Evolutionary conservation across 2,888 invertebrate genomes (phyloP).

Genomic region (Microplitis manilae): DNA sequence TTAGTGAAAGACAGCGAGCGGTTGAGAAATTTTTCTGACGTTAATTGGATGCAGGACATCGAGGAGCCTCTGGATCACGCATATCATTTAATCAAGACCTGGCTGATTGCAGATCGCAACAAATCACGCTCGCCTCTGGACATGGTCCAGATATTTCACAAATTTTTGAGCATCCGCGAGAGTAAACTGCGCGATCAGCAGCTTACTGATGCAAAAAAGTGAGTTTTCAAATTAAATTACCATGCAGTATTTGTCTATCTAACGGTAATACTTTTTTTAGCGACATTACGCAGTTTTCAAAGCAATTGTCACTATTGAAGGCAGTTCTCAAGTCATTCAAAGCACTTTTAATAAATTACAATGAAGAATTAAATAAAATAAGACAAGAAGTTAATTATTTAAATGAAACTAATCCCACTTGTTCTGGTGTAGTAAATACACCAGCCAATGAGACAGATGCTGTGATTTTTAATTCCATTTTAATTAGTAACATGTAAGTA

Average conservation of each 20-base stretch:
- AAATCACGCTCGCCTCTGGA: constrained; percentile 72
- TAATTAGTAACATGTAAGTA: constrained; percentile 58
- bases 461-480: constrained; percentile 59
- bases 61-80: constrained; percentile 70
- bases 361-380: constrained; percentile 26
- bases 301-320: constrained; percentile 51
- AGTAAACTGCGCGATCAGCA: constrained; percentile 71
- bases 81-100: constrained; percentile 71
- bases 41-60: constrained; percentile 31
- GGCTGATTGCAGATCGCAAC: constrained; percentile 70
- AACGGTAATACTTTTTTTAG: constrained; percentile 42
- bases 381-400: constrained; percentile 20
- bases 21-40: constrained; percentile 41
- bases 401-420: neutral
- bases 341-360: constrained; percentile 41
- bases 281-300: constrained; percentile 49
- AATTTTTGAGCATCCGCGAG: constrained; percentile 74
- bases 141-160: constrained; percentile 75
- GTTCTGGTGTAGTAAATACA: neutral
- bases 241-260: neutral
- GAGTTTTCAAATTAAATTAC: constrained; percentile 26
- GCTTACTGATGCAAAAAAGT: constrained; percentile 47
- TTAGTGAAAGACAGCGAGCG: constrained; percentile 46
- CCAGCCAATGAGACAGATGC: constrained; percentile 35
- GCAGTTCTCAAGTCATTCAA: constrained; percentile 53